Conservation (phyloP, 1,140 invertebrate genomes). For the Hydropsyche tenuis region DNA sequence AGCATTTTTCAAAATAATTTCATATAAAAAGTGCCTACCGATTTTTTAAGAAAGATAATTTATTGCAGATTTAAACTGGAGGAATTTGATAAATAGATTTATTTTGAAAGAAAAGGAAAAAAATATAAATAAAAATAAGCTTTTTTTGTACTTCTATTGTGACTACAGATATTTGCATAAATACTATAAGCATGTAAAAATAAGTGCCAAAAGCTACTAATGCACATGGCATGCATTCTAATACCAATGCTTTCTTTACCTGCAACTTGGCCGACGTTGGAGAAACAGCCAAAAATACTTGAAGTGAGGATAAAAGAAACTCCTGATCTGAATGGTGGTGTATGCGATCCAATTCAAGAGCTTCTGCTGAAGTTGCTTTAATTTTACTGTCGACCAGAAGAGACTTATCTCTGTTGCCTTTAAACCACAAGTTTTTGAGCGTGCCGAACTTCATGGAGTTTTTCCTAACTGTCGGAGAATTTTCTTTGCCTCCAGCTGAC, state of each 20-base stretch:
- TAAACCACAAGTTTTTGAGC: conserved; percentile 29
- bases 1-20: no score
- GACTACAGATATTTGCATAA: no score
- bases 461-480: conserved; percentile 1
- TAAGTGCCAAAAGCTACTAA: no score
- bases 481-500: background rate
- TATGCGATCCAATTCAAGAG: conserved; percentile 54
- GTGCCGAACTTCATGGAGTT: conserved; percentile 38
- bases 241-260: background rate
- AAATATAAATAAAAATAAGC: no score
- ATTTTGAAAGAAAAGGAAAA: no score
- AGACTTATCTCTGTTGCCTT: conserved; percentile 51
- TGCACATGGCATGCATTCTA: no score
- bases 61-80: no score
- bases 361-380: conserved; percentile 53
- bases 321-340: conserved; percentile 61
- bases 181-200: no score
- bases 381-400: conserved; percentile 54
- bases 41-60: no score
- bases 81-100: no score
- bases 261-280: background rate
- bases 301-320: conserved; percentile 70
- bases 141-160: no score
- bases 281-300: conserved; percentile 5
- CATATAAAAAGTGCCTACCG: no score